Conservation (phyloP, 1,140 invertebrate species). For the Drosophila subpulchrella region DNA sequence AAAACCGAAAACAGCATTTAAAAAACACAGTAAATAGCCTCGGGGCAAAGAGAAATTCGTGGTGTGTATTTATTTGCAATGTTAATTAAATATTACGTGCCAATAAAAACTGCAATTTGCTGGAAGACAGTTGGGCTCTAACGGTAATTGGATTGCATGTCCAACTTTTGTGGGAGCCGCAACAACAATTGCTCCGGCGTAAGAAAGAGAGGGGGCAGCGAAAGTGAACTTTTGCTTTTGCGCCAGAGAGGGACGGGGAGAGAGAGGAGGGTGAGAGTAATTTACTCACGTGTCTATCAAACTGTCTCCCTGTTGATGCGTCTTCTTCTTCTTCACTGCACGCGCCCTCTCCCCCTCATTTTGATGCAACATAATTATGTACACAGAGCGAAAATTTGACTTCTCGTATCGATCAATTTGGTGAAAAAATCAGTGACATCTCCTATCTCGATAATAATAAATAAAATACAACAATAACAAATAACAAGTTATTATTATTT, state of each 20-base stretch:
- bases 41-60: slow-evolving; percentile 64
- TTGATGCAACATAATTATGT: slow-evolving; percentile 66
- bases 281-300: slow-evolving; percentile 79
- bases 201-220: slow-evolving; percentile 56
- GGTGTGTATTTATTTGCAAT: slow-evolving; percentile 51
- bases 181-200: slow-evolving; percentile 24
- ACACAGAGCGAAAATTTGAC: background rate
- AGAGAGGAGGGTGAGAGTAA: slow-evolving; percentile 33
- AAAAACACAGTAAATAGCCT: slow-evolving; percentile 26
- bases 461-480: too few relatives aligned
- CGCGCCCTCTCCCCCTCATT: background rate
- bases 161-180: slow-evolving; percentile 57
- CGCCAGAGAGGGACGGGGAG: slow-evolving; percentile 7
- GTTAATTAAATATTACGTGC: slow-evolving; percentile 77
- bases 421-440: too few relatives aligned
- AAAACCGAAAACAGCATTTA: slow-evolving; percentile 16
- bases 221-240: slow-evolving; percentile 80
- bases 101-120: slow-evolving; percentile 73
- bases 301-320: slow-evolving; percentile 39
- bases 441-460: too few relatives aligned
- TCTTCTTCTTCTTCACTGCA: slow-evolving; percentile 19
- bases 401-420: too few relatives aligned
- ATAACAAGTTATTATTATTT: too few relatives aligned
- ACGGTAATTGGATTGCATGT: slow-evolving; percentile 79
- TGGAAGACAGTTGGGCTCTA: slow-evolving; percentile 55